Percentiles rank a stretch among this genome's conserved stretches.
phyloP scores from a whole-genome alignment of 2,797 vertebrate species.

The Parauchenoglanis punctatus region DNA sequence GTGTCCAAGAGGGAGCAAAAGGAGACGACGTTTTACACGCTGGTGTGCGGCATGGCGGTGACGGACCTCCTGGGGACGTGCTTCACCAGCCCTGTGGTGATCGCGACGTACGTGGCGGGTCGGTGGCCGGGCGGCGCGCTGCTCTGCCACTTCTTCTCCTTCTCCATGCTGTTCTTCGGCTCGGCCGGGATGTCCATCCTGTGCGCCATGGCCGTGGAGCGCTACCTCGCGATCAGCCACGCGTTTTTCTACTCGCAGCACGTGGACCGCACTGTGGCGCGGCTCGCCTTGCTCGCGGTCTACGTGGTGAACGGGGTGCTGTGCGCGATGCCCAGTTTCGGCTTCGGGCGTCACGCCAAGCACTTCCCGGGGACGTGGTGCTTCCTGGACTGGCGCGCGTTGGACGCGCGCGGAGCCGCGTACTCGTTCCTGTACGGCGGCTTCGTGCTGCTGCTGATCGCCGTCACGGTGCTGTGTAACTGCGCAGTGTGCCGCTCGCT shows the following conservation, averaged over 20 bases:
- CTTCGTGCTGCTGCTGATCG: constrained; percentile 76
- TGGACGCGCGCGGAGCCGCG: constrained; percentile 70
- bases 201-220: constrained; percentile 82
- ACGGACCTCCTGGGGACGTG: constrained; percentile 82
- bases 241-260: constrained; percentile 81
- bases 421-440: constrained; percentile 80
- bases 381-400: constrained; percentile 79
- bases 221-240: constrained; percentile 81
- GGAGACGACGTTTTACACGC: constrained; percentile 81
- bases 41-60: constrained; percentile 83
- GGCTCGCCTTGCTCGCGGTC: constrained; percentile 70
- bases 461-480: constrained; percentile 77
- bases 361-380: constrained; percentile 83
- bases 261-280: constrained; percentile 75
- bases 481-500: constrained; percentile 78
- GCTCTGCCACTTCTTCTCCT: constrained; percentile 83
- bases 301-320: constrained; percentile 75
- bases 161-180: constrained; percentile 84
- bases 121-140: constrained; percentile 77
- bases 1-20: constrained; percentile 81
- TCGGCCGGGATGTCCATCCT: constrained; percentile 81
- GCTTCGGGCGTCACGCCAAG: constrained; percentile 75
- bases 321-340: constrained; percentile 79
- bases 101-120: constrained; percentile 75
- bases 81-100: constrained; percentile 83